A percentile compares a stretch with the other conserved stretches of the same genome.
Evolutionary conservation across 2,888 invertebrate genomes (phyloP).

Genomic region (Gasteruption jaculator): DNA sequence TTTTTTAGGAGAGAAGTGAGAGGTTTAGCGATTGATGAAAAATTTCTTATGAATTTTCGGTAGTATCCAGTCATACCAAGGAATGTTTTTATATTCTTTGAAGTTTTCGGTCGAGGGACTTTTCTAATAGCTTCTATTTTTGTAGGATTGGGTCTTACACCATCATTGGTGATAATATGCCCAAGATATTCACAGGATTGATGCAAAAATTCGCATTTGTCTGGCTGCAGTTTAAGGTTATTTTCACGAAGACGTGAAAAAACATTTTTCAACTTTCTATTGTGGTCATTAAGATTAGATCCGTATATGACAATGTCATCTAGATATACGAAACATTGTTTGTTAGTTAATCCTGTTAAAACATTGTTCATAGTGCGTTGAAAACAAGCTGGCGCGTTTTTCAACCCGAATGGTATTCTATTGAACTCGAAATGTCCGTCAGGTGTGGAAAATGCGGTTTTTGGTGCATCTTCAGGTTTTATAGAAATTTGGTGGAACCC

Average conservation of each 20-base stretch:
- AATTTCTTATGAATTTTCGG: slow-evolving; percentile 7
- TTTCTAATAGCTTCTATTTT: background rate
- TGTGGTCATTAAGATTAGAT: too few relatives aligned
- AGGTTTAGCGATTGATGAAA: slow-evolving; percentile 25
- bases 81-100: slow-evolving; percentile 2
- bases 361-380: slow-evolving; percentile 22
- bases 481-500: slow-evolving; percentile 14
- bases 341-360: slow-evolving; percentile 26
- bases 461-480: slow-evolving; percentile 21
- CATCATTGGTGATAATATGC: too few relatives aligned
- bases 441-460: slow-evolving; percentile 28
- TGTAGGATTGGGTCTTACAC: background rate
- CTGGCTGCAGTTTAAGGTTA: slow-evolving; percentile 12
- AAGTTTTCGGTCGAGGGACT: background rate
- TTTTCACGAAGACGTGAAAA: too few relatives aligned
- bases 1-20: slow-evolving; percentile 27
- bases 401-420: slow-evolving; percentile 30
- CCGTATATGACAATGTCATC: slow-evolving; percentile 22
- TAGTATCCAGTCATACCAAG: slow-evolving; percentile 1
- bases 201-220: too few relatives aligned
- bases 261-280: too few relatives aligned
- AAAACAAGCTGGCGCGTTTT: slow-evolving; percentile 22
- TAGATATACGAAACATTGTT: slow-evolving; percentile 26
- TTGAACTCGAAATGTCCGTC: slow-evolving; percentile 32
- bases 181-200: too few relatives aligned